Base-by-base conservation (phyloP, 2,888 invertebrate species). In the Pardosa pseudoannulata region DNA sequence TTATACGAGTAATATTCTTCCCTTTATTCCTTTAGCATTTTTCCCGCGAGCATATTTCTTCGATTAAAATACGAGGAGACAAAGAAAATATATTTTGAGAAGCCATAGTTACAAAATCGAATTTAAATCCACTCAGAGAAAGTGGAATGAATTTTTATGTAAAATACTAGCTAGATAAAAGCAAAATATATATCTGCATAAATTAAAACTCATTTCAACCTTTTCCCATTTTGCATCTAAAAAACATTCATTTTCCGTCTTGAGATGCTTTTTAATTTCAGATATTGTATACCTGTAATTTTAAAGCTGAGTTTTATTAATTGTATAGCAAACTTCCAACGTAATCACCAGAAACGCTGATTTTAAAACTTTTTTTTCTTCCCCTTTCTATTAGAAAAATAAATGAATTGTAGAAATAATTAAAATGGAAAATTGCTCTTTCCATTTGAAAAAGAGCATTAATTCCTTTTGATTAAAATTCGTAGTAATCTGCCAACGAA, bases 331-430 rank as follows among this genome's bases (percentile, higher is more conserved):
- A 2, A 46, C 7, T 13, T 46, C 7, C 2, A 46, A 46, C 2
- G 46, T 46, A 46, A 46, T 46, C 16, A 46, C 46, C 5, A 11
- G 5, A 16, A 16, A 16, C 46, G 16, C 16, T 16, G 16, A 7
- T 46, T 16, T 36, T 7, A 7, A 16, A 2, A 46, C 16, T 13
- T 46, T 16, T 46, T 46, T 46, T 16, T 56, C 5, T 23, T n/a
- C n/a, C n/a, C n/a, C 23, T 11, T 56, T 23, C 3, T 56, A 1
- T 11, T 23, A 6, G 56, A 19, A 56, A 56, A 56, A 23, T 56
- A 56, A 56, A 56, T 23, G 56, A 56, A 23, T 56, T 56, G 56
- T 46, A 56, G 23, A 23, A 23, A 56, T 56, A 56, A 56, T 56
- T 56, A 56, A 56, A 56, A 19, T 46, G 46, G 46, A 46, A 56